Percentiles rank a stretch among this genome's conserved stretches.
Conservation (phyloP, 30 jellyfish, hydroid and myxozoan genomes). For the Aurelia aurita complex sp. Pacific region DNA sequence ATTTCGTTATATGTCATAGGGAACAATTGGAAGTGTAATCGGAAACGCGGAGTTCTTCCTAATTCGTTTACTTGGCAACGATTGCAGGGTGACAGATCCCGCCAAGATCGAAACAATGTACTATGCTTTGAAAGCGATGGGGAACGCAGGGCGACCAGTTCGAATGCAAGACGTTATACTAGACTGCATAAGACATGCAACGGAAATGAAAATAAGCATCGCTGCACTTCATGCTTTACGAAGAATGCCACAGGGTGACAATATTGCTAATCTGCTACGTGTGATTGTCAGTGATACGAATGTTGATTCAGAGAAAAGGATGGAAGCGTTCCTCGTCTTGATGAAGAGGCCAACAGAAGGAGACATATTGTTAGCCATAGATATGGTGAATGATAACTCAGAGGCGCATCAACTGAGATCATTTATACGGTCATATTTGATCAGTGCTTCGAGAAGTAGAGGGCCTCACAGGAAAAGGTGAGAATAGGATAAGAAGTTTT, state of each 20-base stretch:
- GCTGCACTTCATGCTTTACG: conserved; percentile 93
- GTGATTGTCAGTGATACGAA: conserved; percentile 76
- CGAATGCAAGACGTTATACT: conserved; percentile 72
- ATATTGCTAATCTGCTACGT: conserved; percentile 32
- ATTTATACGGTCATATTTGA: conserved; percentile 68
- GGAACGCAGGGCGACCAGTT: conserved; percentile 91
- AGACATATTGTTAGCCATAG: conserved; percentile 72
- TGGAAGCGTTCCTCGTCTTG: conserved; percentile 79
- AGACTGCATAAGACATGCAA: conserved; percentile 86
- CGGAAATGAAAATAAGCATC: conserved; percentile 70
- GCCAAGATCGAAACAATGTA: conserved; percentile 52
- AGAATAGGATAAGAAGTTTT: neutral
- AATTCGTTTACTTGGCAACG: conserved; percentile 85
- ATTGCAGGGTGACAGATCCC: conserved; percentile 58
- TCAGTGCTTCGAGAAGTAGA: conserved; percentile 37
- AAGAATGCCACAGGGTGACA: conserved; percentile 63
- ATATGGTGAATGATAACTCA: conserved; percentile 82
- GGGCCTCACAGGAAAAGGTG: conserved; percentile 78
- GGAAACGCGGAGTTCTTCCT: conserved; percentile 71
- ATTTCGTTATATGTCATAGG: conserved; percentile 7
- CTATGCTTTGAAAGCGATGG: conserved; percentile 93
- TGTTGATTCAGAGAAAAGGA: conserved; percentile 81
- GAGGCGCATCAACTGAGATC: conserved; percentile 93
- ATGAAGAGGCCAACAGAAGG: conserved; percentile 73
- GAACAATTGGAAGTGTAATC: conserved; percentile 71